Evolutionary conservation across 2,888 invertebrate species (phyloP).

Genomic region (Enoplolaimus lenunculus): DNA sequence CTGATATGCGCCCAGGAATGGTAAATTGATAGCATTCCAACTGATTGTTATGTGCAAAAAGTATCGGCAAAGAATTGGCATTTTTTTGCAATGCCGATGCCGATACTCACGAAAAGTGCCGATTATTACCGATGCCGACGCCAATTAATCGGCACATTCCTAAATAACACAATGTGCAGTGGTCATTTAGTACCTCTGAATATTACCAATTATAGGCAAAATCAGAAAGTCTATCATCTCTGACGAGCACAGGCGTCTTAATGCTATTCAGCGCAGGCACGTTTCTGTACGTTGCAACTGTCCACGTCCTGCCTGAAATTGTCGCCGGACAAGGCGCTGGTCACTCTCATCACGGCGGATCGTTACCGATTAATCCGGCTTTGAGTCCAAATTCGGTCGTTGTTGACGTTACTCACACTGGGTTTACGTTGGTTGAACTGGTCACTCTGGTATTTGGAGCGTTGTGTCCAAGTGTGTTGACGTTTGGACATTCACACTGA

Average conservation of each 20-base stretch:
- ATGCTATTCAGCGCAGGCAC: constrained; percentile 98
- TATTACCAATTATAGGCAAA: no score
- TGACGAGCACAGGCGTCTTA: constrained; percentile 86
- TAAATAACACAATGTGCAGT: no score
- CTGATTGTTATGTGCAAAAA: no score
- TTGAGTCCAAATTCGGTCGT: constrained; percentile 24
- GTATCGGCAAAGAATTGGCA: no score
- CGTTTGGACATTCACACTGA: constrained; percentile 75
- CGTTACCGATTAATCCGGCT: neutral
- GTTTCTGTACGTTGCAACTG: constrained; percentile 93
- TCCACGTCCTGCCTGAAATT: constrained; percentile 90
- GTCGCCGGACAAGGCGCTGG: constrained; percentile 27
- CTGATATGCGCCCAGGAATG: no score
- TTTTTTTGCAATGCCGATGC: no score
- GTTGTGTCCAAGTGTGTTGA: constrained; percentile 69
- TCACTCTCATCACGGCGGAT: constrained; percentile 23
- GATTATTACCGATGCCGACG: no score
- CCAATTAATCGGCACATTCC: no score
- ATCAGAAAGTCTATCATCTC: no score
- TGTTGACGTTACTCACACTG: constrained; percentile 34
- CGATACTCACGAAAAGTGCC: no score
- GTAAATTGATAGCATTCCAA: no score
- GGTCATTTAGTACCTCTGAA: no score
- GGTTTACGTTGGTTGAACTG: constrained; percentile 63
- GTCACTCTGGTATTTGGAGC: constrained; percentile 70